phyloP scores from a whole-genome alignment of 2,113 vertebrate species.

The Elephas maximus region DNA sequence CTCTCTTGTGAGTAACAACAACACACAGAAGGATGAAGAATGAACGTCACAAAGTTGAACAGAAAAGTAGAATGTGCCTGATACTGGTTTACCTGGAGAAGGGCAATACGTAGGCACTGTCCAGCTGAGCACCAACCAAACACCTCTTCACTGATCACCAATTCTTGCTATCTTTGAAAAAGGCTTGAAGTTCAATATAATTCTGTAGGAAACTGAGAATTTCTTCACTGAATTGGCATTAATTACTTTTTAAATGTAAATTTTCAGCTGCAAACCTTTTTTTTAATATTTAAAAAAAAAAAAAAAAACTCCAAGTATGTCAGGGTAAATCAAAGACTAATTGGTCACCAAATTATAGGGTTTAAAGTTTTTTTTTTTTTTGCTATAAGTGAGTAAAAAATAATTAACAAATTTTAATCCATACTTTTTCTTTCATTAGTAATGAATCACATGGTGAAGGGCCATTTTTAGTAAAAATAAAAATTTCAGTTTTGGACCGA shows the following conservation, averaged over 20 bases:
- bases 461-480: conserved; percentile 73
- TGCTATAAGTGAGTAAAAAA: conserved; percentile 84
- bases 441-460: conserved; percentile 81
- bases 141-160: conserved; percentile 21
- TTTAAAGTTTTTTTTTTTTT: conserved; percentile 82
- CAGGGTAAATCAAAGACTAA: conserved; percentile 90
- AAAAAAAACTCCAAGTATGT: conserved; percentile 53
- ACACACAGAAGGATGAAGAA: background rate
- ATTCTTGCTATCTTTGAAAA: conserved; percentile 45
- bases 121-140: background rate
- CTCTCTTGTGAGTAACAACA: conserved; percentile 21
- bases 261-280: conserved; percentile 87
- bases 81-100: background rate
- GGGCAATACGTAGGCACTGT: background rate
- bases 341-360: conserved; percentile 89
- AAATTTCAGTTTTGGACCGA: conserved; percentile 51
- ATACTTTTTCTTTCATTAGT: conserved; percentile 87
- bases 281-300: conserved; percentile 81
- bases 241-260: conserved; percentile 91
- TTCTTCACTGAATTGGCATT: conserved; percentile 86
- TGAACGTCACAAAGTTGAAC: background rate
- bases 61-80: background rate
- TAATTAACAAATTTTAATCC: conserved; percentile 85
- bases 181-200: conserved; percentile 77
- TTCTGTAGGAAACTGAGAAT: conserved; percentile 85